Evolutionary conservation across 2,888 invertebrate genomes (phyloP).

Genomic region (Rosalia funebris): DNA sequence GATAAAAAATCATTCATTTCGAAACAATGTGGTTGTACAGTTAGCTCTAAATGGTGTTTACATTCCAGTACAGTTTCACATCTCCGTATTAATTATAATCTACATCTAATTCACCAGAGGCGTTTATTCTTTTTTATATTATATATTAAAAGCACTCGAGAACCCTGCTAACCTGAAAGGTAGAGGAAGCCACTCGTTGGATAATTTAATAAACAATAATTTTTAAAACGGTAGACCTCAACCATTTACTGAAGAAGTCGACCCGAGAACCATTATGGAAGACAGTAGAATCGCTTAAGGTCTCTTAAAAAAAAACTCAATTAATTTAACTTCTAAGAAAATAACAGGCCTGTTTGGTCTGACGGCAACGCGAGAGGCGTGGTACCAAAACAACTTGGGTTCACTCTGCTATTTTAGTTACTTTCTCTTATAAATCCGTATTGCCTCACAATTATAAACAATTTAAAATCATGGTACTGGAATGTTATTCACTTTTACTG

Average conservation of each 20-base stretch:
- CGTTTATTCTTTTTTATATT: not conserved
- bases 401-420: constrained; percentile 37
- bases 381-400: constrained; percentile 44
- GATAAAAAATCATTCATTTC: constrained; percentile 18
- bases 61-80: not conserved
- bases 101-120: not conserved
- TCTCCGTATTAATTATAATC: constrained; percentile 5
- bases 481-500: constrained; percentile 8
- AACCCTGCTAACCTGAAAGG: not conserved
- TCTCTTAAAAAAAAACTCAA: constrained; percentile 58
- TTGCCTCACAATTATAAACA: constrained; percentile 34
- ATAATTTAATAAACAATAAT: constrained; percentile 56
- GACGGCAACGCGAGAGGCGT: constrained; percentile 51
- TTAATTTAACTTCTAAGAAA: constrained; percentile 63
- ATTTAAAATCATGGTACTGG: constrained; percentile 28
- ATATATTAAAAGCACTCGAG: constrained; percentile 6
- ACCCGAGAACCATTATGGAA: constrained; percentile 55
- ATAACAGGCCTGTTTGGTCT: constrained; percentile 59
- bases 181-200: constrained; percentile 26
- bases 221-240: constrained; percentile 59
- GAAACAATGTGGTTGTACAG: constrained; percentile 13
- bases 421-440: constrained; percentile 41
- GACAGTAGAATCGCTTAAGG: constrained; percentile 44
- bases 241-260: constrained; percentile 60
- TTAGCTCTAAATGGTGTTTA: constrained; percentile 1